phyloP scores from a whole-genome alignment of 2,113 vertebrate species.

The Otus sunia region DNA sequence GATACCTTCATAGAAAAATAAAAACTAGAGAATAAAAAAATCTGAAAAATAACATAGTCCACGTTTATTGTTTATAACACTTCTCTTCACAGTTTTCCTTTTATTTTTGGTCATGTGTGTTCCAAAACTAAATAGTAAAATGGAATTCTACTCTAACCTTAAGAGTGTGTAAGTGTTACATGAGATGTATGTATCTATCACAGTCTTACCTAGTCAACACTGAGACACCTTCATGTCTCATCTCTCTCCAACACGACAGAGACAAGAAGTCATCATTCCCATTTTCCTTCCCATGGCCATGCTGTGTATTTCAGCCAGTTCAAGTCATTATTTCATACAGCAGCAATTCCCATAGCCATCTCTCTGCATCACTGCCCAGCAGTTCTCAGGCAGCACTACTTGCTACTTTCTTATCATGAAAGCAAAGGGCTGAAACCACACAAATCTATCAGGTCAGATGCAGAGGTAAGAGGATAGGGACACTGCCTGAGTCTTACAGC shows the following conservation, averaged over 20 bases:
- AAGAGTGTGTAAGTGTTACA: background rate
- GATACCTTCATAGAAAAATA: background rate
- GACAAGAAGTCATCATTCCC: background rate
- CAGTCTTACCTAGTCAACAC: background rate
- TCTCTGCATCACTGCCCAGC: background rate
- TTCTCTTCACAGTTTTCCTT: background rate
- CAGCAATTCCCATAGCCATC: background rate
- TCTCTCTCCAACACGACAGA: background rate
- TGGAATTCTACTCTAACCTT: background rate
- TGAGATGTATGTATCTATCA: too few relatives aligned
- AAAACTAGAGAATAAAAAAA: background rate
- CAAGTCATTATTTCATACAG: background rate
- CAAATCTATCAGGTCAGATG: background rate
- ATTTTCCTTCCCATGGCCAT: background rate
- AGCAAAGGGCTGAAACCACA: background rate
- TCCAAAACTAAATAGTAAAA: background rate
- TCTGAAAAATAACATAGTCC: background rate
- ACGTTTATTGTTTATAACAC: background rate
- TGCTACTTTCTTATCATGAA: background rate
- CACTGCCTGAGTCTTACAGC: background rate
- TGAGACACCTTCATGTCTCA: background rate
- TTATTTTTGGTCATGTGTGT: background rate
- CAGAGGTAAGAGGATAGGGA: background rate
- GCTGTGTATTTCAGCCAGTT: background rate
- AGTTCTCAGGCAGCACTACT: background rate